Evolutionary conservation across 1,140 invertebrate species (phyloP).

Genomic region (Homarus americanus): DNA sequence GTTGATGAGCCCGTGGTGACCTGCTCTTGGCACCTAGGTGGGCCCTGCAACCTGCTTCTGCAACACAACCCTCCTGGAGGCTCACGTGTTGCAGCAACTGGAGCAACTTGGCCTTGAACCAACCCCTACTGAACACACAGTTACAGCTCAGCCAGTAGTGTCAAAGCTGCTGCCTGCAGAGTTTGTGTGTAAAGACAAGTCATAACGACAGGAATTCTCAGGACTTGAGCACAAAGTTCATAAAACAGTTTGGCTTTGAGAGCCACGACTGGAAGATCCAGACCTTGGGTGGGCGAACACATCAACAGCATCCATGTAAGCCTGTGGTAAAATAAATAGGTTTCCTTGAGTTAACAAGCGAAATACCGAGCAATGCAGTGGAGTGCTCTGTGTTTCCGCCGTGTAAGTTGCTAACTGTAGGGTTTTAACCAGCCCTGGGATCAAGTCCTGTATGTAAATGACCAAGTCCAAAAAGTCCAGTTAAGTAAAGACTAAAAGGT

Average conservation of each 20-base stretch:
- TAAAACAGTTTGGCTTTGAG: not conserved
- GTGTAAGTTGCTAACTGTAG: not conserved
- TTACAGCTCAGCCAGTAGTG: not conserved
- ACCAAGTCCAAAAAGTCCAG: not conserved
- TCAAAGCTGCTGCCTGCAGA: no score
- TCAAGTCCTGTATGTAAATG: not conserved
- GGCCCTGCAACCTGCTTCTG: not conserved
- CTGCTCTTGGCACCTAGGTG: not conserved
- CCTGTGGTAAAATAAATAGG: not conserved
- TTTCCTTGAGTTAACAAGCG: not conserved
- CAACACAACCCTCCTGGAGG: not conserved
- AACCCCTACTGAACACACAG: not conserved
- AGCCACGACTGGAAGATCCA: not conserved
- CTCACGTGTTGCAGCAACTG: not conserved
- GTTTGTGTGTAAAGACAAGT: not conserved
- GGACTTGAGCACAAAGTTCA: not conserved
- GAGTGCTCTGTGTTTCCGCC: not conserved
- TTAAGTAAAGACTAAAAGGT: not conserved
- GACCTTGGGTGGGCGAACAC: not conserved
- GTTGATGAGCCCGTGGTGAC: not conserved
- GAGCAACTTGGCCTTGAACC: not conserved
- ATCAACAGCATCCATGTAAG: not conserved
- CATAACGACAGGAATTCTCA: not conserved
- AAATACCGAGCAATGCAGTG: not conserved
- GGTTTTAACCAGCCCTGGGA: not conserved